Evolutionary conservation across 2,888 invertebrate genomes (phyloP).

Genomic region (Sabellastarte sp.): DNA sequence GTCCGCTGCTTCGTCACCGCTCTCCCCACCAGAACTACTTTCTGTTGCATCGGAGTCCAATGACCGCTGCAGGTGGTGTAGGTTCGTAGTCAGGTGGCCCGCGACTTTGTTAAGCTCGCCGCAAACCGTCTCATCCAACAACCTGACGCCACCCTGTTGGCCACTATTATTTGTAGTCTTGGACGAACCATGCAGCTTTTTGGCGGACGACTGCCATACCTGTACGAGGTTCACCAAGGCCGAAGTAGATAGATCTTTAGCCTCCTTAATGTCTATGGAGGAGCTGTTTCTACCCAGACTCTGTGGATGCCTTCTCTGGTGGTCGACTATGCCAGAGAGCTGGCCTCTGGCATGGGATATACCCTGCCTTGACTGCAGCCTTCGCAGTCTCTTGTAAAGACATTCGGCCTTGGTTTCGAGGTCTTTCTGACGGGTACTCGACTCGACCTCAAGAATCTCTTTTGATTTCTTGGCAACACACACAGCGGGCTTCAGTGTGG

Average conservation of each 20-base stretch:
- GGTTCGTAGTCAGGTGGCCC: constrained; percentile 72
- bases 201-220: constrained; percentile 65
- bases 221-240: constrained; percentile 66
- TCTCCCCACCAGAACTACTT: constrained; percentile 87
- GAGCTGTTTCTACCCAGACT: constrained; percentile 18
- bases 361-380: constrained; percentile 74
- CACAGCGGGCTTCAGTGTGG: too few species aligned
- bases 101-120: constrained; percentile 67
- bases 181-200: too few species aligned
- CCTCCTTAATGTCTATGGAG: constrained; percentile 52
- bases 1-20: constrained; percentile 81
- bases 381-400: too few species aligned
- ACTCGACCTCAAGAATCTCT: too few species aligned
- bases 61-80: constrained; percentile 73
- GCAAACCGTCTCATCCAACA: constrained; percentile 44
- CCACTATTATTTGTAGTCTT: too few species aligned
- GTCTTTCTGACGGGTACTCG: too few species aligned
- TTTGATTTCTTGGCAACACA: too few species aligned
- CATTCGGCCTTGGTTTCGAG: too few species aligned
- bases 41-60: constrained; percentile 91
- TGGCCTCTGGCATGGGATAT: constrained; percentile 79
- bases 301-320: constrained; percentile 65
- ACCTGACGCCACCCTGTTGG: too few species aligned
- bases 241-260: constrained; percentile 60
- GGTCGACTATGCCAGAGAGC: constrained; percentile 74